Evolutionary conservation across 1,140 invertebrate genomes (phyloP).

Genomic region (Anthonomus grandis): DNA sequence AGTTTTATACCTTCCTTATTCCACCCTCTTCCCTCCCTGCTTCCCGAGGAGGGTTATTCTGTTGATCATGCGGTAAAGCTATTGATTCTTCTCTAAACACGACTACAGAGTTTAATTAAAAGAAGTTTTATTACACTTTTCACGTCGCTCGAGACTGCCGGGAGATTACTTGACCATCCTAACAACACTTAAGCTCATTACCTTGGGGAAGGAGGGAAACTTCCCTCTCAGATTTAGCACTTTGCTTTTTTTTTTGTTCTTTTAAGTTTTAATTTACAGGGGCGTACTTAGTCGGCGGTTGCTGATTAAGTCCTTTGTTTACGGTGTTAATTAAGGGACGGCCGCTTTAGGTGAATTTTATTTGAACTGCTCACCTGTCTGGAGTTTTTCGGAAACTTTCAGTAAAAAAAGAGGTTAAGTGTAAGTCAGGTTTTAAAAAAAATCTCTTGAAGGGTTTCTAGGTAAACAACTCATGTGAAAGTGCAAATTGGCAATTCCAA

Average conservation of each 20-base stretch:
- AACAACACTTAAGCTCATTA: conserved; percentile 33
- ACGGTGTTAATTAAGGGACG: conserved; percentile 18
- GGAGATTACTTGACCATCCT: conserved; percentile 30
- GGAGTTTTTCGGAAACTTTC: too few species aligned
- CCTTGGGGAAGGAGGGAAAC: conserved; percentile 24
- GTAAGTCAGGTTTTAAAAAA: too few species aligned
- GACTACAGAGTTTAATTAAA: conserved; percentile 30
- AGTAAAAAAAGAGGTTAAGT: too few species aligned
- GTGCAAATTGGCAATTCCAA: too few species aligned
- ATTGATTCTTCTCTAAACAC: conserved; percentile 25
- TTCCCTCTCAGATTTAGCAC: conserved; percentile 23
- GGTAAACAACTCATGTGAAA: too few species aligned
- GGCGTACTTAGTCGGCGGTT: conserved; percentile 13
- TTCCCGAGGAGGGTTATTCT: conserved; percentile 24
- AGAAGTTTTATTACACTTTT: conserved; percentile 32
- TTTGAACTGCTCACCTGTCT: too few species aligned
- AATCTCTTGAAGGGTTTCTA: too few species aligned
- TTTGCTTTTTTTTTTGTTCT: conserved; percentile 19
- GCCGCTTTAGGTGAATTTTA: too few species aligned
- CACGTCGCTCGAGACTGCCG: conserved; percentile 25
- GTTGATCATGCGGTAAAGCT: conserved; percentile 28
- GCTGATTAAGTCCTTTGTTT: conserved; percentile 14
- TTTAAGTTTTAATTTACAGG: conserved; percentile 16
- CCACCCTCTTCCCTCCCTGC: too few species aligned
- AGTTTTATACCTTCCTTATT: conserved; percentile 27